These are phyloP conservation scores for Halictus rubicundus DNA, from an alignment of 1,140 invertebrate genomes.

Conservation along the genomic window DNA sequence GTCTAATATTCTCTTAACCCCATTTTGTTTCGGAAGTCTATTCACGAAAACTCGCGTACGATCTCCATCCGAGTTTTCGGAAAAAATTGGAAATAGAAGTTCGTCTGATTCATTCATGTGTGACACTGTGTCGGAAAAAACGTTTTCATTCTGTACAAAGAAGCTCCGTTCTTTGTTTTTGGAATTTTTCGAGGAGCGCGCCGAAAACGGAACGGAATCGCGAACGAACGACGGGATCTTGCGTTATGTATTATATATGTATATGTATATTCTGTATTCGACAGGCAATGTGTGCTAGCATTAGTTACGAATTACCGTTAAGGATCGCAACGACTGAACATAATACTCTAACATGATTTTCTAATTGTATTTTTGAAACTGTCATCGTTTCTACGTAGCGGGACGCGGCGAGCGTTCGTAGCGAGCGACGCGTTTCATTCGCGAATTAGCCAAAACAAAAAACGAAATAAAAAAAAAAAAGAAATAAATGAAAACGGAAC, in stretches of 20 bases:
- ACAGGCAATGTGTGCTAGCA: slow-evolving; percentile 48
- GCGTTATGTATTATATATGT: slow-evolving; percentile 32
- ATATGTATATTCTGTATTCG: slow-evolving; percentile 39
- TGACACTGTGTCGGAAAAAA: too few relatives aligned
- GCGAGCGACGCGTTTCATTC: slow-evolving; percentile 27
- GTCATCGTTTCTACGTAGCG: slow-evolving; percentile 50
- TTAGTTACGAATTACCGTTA: slow-evolving; percentile 44
- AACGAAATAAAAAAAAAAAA: background rate
- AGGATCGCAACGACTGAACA: slow-evolving; percentile 56
- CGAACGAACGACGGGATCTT: slow-evolving; percentile 1
- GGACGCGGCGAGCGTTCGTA: slow-evolving; percentile 20
- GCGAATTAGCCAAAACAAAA: slow-evolving; percentile 25
- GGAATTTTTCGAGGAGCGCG: background rate
- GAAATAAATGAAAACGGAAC: background rate
- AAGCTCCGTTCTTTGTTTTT: too few relatives aligned
- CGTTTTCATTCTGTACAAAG: too few relatives aligned
- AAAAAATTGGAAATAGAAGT: too few relatives aligned
- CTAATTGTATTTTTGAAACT: slow-evolving; percentile 56
- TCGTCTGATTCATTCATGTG: too few relatives aligned
- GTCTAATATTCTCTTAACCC: too few relatives aligned
- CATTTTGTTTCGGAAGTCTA: too few relatives aligned
- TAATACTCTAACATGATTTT: slow-evolving; percentile 56
- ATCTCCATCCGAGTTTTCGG: too few relatives aligned
- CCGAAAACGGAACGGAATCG: background rate
- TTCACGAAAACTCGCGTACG: too few relatives aligned